Percentiles rank a stretch among this genome's conserved stretches.
Evolutionary conservation across 2,888 invertebrate species (phyloP).

Genomic region (Ormyrus nitidulus): DNA sequence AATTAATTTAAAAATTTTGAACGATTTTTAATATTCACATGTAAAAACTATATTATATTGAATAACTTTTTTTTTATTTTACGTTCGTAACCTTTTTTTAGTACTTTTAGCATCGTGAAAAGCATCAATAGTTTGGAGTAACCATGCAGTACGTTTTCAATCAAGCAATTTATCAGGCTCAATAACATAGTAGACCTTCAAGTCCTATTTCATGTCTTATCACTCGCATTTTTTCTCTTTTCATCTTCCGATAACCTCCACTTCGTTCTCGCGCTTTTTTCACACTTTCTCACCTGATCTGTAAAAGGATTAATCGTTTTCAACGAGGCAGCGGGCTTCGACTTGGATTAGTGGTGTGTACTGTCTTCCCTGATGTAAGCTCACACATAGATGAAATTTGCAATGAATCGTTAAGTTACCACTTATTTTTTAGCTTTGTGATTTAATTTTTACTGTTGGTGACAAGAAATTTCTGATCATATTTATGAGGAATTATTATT

Average conservation of each 20-base stretch:
- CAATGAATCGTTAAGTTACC: constrained; percentile 59
- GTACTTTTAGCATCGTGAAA: too few relatives aligned
- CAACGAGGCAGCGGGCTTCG: constrained; percentile 25
- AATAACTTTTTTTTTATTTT: too few relatives aligned
- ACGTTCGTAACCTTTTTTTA: too few relatives aligned
- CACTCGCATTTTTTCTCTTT: constrained; percentile 15
- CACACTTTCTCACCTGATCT: not conserved
- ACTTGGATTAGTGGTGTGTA: constrained; percentile 49
- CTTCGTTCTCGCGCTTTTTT: not conserved
- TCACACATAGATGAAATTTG: constrained; percentile 14
- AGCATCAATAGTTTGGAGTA: too few relatives aligned
- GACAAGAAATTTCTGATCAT: too few relatives aligned
- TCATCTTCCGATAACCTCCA: not conserved
- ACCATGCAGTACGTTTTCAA: not conserved
- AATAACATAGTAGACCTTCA: constrained; percentile 19
- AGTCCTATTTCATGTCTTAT: constrained; percentile 29
- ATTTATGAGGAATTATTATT: too few relatives aligned
- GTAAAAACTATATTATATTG: too few relatives aligned
- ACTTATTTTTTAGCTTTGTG: constrained; percentile 16
- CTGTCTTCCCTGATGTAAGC: constrained; percentile 57
- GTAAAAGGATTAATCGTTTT: constrained; percentile 32
- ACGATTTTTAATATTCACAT: too few relatives aligned
- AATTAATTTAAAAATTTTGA: too few relatives aligned
- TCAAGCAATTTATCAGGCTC: constrained; percentile 14
- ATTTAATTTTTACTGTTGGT: not conserved